phyloP scores from a whole-genome alignment of 2,797 vertebrate genomes.

The Pangasius sanitwongsei region DNA sequence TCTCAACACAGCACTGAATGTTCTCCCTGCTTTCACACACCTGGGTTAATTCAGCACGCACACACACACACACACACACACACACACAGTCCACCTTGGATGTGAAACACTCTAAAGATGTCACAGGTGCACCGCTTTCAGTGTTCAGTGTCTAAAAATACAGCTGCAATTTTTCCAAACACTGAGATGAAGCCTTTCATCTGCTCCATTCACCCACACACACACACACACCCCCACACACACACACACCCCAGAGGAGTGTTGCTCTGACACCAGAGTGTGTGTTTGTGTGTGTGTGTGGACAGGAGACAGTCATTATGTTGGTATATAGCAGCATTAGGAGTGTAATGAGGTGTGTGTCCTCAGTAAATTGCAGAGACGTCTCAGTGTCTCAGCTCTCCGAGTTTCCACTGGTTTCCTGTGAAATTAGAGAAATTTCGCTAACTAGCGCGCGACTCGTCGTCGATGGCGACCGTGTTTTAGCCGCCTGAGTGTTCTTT shows the following conservation, averaged over 20 bases:
- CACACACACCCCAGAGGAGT: background rate
- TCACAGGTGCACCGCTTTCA: constrained; percentile 1
- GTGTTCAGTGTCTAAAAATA: constrained; percentile 1
- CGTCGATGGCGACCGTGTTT: background rate
- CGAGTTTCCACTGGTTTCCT: background rate
- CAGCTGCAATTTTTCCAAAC: constrained; percentile 53
- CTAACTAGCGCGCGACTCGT: background rate
- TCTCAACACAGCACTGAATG: background rate
- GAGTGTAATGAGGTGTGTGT: constrained; percentile 17
- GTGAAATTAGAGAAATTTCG: background rate
- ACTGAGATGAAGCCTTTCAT: constrained; percentile 43
- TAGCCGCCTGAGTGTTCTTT: background rate
- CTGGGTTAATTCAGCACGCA: background rate
- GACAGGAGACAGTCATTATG: constrained; percentile 4
- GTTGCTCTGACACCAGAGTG: background rate
- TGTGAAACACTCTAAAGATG: background rate
- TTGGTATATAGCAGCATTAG: constrained; percentile 4
- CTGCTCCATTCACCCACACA: background rate
- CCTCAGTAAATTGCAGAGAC: background rate
- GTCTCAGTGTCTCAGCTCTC: background rate
- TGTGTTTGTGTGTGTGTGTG: background rate
- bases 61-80: constrained; percentile 15
- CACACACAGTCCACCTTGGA: no score
- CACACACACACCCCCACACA: background rate
- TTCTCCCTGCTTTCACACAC: background rate